Conservation (phyloP, 2,888 invertebrate genomes). For the Zaprionus bogoriensis region DNA sequence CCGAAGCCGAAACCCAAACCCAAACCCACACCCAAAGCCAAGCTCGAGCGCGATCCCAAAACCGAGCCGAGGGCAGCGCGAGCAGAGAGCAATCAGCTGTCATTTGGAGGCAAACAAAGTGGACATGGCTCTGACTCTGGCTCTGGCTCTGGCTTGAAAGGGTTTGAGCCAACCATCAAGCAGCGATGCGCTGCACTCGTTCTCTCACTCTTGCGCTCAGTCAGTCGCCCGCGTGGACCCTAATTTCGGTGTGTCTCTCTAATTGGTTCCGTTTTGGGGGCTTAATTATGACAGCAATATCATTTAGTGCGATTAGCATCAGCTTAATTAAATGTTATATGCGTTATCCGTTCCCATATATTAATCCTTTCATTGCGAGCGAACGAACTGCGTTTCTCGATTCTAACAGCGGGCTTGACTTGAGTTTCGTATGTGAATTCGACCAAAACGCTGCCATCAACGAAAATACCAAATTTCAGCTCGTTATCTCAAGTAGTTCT, state of each 20-base stretch:
- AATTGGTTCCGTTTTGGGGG: conserved; percentile 31
- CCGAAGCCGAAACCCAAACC: conserved; percentile 26
- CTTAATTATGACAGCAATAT: conserved; percentile 45
- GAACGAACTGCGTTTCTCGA: not conserved
- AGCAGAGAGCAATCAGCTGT: conserved; percentile 70
- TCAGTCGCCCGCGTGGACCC: conserved; percentile 17
- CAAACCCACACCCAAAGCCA: conserved; percentile 8
- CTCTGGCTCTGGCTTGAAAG: conserved; percentile 39
- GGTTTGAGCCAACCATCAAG: conserved; percentile 51
- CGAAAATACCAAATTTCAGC: not conserved
- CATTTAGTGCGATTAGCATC: conserved; percentile 45
- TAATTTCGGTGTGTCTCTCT: conserved; percentile 24
- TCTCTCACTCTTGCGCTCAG: conserved; percentile 6
- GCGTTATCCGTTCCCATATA: not conserved
- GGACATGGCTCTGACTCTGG: conserved; percentile 62
- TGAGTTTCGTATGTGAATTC: not conserved
- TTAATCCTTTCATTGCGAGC: not conserved
- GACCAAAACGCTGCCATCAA: not conserved
- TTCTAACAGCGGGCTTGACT: not conserved
- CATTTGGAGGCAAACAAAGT: conserved; percentile 78
- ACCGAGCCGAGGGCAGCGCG: not conserved
- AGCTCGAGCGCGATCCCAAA: not conserved
- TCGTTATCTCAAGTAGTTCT: not conserved
- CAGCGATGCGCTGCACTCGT: conserved; percentile 47
- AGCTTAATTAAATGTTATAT: conserved; percentile 16